Percentiles rank a stretch among this genome's conserved stretches.
Evolutionary conservation across 2,113 vertebrate species (phyloP).

Genomic region (Alethe castanea): DNA sequence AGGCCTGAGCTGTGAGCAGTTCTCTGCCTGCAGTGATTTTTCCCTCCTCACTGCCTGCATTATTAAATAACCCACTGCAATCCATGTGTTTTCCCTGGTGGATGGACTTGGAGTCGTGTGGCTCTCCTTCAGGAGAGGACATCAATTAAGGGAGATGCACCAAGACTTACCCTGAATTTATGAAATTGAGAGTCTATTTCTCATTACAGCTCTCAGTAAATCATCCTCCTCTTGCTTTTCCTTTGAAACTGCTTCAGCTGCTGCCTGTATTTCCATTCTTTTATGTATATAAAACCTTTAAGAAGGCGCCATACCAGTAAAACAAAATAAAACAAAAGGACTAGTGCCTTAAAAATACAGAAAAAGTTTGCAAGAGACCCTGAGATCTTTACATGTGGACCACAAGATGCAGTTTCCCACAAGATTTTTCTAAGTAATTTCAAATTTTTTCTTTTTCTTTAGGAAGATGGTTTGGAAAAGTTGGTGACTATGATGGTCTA

Average conservation of each 20-base stretch:
- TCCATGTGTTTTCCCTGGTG: not conserved
- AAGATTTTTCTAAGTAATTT: not conserved
- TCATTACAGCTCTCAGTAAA: not conserved
- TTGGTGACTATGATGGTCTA: not conserved
- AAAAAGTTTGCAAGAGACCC: not conserved
- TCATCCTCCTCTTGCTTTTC: not conserved
- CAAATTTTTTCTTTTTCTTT: not conserved
- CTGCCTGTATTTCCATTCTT: not conserved
- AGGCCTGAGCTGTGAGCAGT: not conserved
- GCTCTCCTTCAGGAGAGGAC: not conserved
- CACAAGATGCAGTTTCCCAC: not conserved
- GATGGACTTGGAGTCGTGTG: accelerated
- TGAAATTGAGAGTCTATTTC: slow-evolving; percentile 7
- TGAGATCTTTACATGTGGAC: not conserved
- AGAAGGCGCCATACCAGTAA: not conserved
- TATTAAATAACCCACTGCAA: not conserved
- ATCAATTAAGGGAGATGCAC: not conserved
- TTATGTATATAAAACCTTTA: not conserved
- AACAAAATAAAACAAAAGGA: not conserved
- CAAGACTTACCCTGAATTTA: not conserved
- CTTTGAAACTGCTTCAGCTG: slow-evolving; percentile 1
- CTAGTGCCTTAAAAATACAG: accelerated
- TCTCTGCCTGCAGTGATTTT: not conserved
- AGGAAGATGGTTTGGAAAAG: not conserved
- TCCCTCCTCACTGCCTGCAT: not conserved